Evolutionary conservation across 2,888 invertebrate genomes (phyloP).

Genomic region (Erebia palarica): DNA sequence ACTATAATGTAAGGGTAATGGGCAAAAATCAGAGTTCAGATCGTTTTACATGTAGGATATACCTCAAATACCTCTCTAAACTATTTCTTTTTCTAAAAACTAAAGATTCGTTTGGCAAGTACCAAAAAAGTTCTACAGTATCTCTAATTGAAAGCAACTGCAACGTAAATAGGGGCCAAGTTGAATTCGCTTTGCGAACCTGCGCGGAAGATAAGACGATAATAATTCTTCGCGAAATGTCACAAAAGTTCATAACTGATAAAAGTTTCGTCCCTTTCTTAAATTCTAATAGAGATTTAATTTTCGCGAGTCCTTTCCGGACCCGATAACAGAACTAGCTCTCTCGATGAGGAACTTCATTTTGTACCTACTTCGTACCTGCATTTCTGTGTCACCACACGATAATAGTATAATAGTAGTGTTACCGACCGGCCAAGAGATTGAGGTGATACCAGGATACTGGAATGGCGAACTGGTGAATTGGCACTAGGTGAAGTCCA

Average conservation of each 20-base stretch:
- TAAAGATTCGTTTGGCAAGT: background rate
- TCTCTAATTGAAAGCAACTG: slow-evolving; percentile 69
- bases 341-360: slow-evolving; percentile 28
- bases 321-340: slow-evolving; percentile 59
- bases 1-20: too few species aligned
- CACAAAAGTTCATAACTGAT: slow-evolving; percentile 81
- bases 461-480: too few species aligned
- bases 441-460: too few species aligned
- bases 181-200: slow-evolving; percentile 65
- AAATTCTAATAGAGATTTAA: slow-evolving; percentile 80
- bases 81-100: background rate
- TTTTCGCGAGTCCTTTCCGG: slow-evolving; percentile 65
- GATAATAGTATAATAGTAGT: too few species aligned
- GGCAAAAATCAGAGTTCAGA: too few species aligned
- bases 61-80: background rate
- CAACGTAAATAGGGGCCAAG: slow-evolving; percentile 64
- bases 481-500: too few species aligned
- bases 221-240: slow-evolving; percentile 80
- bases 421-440: too few species aligned
- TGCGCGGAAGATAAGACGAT: slow-evolving; percentile 72
- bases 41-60: too few species aligned
- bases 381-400: background rate
- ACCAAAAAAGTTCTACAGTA: slow-evolving; percentile 41
- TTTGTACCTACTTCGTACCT: slow-evolving; percentile 17
- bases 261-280: slow-evolving; percentile 77